Evolutionary conservation across 2,113 vertebrate genomes (phyloP).

Genomic region (Sturnus vulgaris): DNA sequence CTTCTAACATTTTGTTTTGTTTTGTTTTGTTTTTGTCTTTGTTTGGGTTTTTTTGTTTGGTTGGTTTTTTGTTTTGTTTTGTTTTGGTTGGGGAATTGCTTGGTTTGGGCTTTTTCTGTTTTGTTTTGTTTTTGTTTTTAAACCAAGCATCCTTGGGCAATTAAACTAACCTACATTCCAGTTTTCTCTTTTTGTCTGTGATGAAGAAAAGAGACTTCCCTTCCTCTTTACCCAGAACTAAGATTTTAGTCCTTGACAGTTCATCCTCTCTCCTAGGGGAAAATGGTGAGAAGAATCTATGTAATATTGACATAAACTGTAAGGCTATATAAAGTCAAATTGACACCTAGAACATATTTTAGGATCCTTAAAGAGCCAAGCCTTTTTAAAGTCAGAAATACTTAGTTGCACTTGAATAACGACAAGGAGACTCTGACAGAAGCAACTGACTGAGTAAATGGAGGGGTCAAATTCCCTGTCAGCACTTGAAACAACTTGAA

Average conservation of each 20-base stretch:
- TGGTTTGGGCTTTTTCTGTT: accelerated
- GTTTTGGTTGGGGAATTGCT: background rate
- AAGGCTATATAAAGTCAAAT: background rate
- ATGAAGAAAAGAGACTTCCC: background rate
- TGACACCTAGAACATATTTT: background rate
- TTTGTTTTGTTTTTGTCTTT: too few relatives aligned
- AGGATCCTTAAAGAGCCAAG: background rate
- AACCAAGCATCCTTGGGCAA: background rate
- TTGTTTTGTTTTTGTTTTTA: background rate
- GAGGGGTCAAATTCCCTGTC: background rate
- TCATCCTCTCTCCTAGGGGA: background rate
- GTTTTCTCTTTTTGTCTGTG: background rate
- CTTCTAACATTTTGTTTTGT: background rate
- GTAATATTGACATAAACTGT: background rate
- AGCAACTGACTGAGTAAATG: background rate
- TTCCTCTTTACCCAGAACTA: background rate
- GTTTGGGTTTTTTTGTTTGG: background rate
- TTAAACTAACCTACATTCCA: background rate
- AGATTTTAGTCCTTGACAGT: background rate
- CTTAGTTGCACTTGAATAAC: background rate
- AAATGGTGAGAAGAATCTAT: background rate
- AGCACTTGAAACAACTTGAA: background rate
- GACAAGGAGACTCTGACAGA: background rate
- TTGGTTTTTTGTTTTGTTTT: background rate
- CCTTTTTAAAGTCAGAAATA: background rate